Conservation (phyloP, 2,113 vertebrate species). For the Archocentrus centrarchus region DNA sequence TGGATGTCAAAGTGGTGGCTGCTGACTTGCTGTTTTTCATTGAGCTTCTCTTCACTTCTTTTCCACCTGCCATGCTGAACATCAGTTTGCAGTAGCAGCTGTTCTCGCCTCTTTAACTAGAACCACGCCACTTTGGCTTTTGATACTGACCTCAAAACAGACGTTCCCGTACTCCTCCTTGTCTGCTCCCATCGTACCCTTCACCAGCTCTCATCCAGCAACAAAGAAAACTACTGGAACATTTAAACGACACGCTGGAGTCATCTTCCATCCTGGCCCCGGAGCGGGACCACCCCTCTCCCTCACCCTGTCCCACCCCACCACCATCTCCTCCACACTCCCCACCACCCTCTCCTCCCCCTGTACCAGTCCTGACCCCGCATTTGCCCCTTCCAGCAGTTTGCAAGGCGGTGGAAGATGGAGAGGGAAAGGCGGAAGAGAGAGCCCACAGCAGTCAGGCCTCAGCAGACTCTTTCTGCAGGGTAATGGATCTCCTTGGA, state of each 20-base stretch:
- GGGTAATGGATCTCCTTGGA: slow-evolving; percentile 94
- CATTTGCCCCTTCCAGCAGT: slow-evolving; percentile 85
- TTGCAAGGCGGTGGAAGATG: slow-evolving; percentile 87
- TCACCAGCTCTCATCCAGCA: neutral
- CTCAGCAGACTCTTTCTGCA: slow-evolving; percentile 91
- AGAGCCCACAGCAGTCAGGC: slow-evolving; percentile 82
- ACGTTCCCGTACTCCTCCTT: neutral
- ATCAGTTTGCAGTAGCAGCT: neutral
- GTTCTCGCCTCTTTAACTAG: neutral
- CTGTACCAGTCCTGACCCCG: slow-evolving; percentile 60
- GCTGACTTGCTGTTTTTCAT: neutral
- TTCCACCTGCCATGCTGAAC: neutral
- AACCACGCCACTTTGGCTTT: slow-evolving; percentile 5
- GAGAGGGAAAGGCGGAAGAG: slow-evolving; percentile 82
- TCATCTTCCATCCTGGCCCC: slow-evolving; percentile 83
- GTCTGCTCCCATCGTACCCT: neutral
- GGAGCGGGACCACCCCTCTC: slow-evolving; percentile 85
- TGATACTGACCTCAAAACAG: neutral
- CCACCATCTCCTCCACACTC: slow-evolving; percentile 52
- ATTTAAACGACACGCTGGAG: slow-evolving; percentile 71
- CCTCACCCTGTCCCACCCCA: slow-evolving; percentile 79
- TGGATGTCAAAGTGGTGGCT: slow-evolving; percentile 1
- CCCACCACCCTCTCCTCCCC: slow-evolving; percentile 51
- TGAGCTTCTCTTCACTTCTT: neutral
- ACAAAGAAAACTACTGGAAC: slow-evolving; percentile 18